Evolutionary conservation across 1,140 invertebrate species (phyloP), one percentile per base, ranked within the genome.

Genomic region (Drosophila melanica): DNA sequence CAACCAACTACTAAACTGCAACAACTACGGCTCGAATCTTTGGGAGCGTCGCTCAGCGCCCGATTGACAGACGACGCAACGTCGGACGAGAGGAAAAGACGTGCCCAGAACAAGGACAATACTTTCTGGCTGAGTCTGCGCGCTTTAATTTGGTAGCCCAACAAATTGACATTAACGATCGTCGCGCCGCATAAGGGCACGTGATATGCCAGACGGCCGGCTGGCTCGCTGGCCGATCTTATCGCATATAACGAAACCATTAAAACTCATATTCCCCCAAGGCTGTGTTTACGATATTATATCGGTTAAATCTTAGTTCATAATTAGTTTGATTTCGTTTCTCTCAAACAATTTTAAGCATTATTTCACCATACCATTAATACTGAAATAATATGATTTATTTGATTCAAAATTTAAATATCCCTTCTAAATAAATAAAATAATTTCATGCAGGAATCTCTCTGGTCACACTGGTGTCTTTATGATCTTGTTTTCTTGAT

Each of bases 91-190:
- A 10, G 8, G 47, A 50, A 62, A 58, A 54, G 70, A 70, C 68
- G 69, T 69, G 69, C 53, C 57, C 42, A 72, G 65, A 69, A 75
- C 41, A 55, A 72, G 51, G 66, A 73, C 70, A 73, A 67, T 54
- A 41, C 37, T 68, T 48, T 39, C 33, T 35, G 33, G 64, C 65
- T 58, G 63, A 63, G 69, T 72, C 62, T 81, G 63, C 77, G 63
- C 77, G 76, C 71, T 77, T 72, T 71, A 72, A 79, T 87, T 75
- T 86, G 82, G 79, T 86, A 86, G 82, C 75, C 79, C 80, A 70
- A 86, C 81, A 86, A 86, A 87, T 86, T 81, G 81, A 72, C 81
- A 87, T 86, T 86, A 81, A 73, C 66, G 33, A 35, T 35, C 33
- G 79, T 79, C 79, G 77, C 77, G 65, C 39, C 75, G 45, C 55